These are phyloP conservation scores for Panorpa germanica DNA, from an alignment of 2,888 invertebrate species.

Conservation along the genomic window DNA sequence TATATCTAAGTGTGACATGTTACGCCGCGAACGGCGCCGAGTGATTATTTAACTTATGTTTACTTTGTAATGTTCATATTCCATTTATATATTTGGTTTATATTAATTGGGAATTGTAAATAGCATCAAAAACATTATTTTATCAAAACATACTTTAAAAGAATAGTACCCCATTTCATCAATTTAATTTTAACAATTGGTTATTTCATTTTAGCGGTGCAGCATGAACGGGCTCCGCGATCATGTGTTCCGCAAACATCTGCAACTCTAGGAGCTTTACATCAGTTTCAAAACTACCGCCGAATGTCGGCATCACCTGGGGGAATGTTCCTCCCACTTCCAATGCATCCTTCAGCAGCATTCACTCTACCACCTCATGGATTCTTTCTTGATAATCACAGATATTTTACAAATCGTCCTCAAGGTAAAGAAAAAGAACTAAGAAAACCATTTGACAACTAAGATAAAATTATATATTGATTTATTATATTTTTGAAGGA, in stretches of 20 bases:
- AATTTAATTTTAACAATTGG: conserved; percentile 20
- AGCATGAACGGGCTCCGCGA: conserved; percentile 76
- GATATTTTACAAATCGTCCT: conserved; percentile 1
- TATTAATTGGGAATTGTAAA: too few species aligned
- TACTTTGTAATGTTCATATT: too few species aligned
- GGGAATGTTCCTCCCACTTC: conserved; percentile 7
- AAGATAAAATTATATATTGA: background rate
- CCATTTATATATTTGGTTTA: too few species aligned
- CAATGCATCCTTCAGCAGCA: conserved; percentile 4
- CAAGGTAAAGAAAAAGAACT: background rate
- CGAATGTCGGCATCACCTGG: background rate
- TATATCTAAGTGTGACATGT: too few species aligned
- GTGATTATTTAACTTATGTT: too few species aligned
- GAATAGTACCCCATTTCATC: too few species aligned
- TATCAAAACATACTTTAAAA: too few species aligned
- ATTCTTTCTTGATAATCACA: too few species aligned
- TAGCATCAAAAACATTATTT: too few species aligned
- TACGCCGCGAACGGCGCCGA: too few species aligned
- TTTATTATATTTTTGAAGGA: too few species aligned
- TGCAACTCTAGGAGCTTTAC: conserved; percentile 21
- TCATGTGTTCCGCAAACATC: conserved; percentile 22
- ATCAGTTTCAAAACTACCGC: conserved; percentile 14
- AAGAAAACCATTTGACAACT: background rate
- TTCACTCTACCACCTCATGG: conserved; percentile 8
- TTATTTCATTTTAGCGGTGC: conserved; percentile 48